A percentile compares a stretch with the other conserved stretches of the same genome.
phyloP scores from a whole-genome alignment of 2,888 invertebrate species.

The Lathronympha strigana region DNA sequence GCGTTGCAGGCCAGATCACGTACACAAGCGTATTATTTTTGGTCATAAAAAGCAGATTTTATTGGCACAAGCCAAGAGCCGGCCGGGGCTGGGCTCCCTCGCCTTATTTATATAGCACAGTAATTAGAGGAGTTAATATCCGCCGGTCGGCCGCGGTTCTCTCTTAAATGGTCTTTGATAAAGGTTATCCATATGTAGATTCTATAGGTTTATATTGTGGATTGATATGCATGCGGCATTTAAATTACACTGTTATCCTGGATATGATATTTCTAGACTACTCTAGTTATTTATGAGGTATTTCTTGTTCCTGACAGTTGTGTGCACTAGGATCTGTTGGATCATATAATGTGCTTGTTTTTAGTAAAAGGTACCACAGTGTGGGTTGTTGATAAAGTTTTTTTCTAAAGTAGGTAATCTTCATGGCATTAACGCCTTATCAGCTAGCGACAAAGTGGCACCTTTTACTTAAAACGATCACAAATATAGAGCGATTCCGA shows the following conservation, averaged over 20 bases:
- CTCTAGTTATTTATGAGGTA: no score
- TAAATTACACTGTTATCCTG: background rate
- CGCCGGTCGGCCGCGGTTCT: background rate
- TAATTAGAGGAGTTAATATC: slow-evolving; percentile 27
- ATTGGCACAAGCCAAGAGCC: slow-evolving; percentile 42
- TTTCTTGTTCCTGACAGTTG: no score
- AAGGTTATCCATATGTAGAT: slow-evolving; percentile 4
- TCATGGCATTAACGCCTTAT: no score
- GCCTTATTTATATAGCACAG: slow-evolving; percentile 24
- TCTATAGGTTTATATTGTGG: background rate
- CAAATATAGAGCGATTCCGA: background rate
- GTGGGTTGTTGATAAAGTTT: no score
- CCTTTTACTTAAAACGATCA: no score
- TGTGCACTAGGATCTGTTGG: no score
- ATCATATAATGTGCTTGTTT: no score
- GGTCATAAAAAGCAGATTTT: slow-evolving; percentile 47
- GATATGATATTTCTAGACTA: no score
- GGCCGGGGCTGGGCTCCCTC: slow-evolving; percentile 23
- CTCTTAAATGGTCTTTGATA: background rate
- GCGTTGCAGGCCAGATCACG: slow-evolving; percentile 41
- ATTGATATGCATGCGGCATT: background rate
- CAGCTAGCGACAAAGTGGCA: no score
- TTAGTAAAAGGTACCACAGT: no score
- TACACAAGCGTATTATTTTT: slow-evolving; percentile 33
- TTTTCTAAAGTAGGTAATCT: no score